These are phyloP conservation scores for Semotilus atromaculatus DNA, from an alignment of 2,797 vertebrate species.

Conservation along the genomic window DNA sequence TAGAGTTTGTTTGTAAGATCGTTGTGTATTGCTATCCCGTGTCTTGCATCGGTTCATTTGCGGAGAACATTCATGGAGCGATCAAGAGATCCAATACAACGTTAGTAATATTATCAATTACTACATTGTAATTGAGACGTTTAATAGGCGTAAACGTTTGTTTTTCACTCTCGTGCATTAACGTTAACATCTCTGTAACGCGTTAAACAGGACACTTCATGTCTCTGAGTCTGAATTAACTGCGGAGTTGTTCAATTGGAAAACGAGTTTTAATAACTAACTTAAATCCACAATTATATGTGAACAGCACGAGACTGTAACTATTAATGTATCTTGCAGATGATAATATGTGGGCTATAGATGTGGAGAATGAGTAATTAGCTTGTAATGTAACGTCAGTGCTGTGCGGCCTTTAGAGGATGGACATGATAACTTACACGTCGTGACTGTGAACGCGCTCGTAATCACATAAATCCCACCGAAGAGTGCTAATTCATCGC, in stretches of 20 bases:
- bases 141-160: background rate
- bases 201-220: background rate
- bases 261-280: slow-evolving; percentile 2
- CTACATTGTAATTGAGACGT: background rate
- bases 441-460: background rate
- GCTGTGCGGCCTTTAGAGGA: slow-evolving; percentile 35
- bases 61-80: background rate
- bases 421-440: background rate
- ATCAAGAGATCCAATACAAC: background rate
- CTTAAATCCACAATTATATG: background rate
- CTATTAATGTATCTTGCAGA: background rate
- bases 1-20: background rate
- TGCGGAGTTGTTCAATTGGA: slow-evolving; percentile 11
- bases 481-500: background rate
- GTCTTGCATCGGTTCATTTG: slow-evolving; percentile 20
- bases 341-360: background rate
- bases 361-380: background rate
- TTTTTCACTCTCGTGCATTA: background rate
- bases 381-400: background rate
- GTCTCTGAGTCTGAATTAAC: slow-evolving; percentile 14
- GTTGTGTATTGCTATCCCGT: background rate
- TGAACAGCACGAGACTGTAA: background rate
- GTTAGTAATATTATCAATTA: background rate
- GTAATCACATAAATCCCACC: background rate
- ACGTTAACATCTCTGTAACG: background rate